Evolutionary conservation across 2,113 vertebrate species (phyloP).

Genomic region (Asarcornis scutulata): DNA sequence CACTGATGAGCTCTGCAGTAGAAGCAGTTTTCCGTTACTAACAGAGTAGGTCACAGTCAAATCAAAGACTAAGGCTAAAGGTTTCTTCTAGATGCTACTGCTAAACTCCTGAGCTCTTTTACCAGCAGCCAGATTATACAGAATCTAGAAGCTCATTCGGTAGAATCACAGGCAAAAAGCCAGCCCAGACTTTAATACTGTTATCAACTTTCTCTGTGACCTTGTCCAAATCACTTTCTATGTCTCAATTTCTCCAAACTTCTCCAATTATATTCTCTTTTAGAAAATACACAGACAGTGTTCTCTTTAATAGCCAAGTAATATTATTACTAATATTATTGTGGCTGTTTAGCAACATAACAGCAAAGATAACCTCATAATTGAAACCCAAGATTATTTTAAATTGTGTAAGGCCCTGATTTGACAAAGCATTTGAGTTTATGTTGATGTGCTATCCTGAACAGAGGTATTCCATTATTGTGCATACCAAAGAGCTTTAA

Average conservation of each 20-base stretch:
- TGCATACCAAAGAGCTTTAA: not conserved
- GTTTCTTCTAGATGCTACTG: slow-evolving; percentile 2
- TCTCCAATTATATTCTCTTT: not conserved
- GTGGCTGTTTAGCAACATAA: not conserved
- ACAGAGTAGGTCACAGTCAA: not conserved
- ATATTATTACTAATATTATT: not conserved
- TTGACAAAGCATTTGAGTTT: not conserved
- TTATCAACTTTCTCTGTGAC: not conserved
- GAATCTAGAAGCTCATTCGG: not conserved
- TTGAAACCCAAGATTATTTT: not conserved
- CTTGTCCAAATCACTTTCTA: not conserved
- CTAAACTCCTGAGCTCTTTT: not conserved
- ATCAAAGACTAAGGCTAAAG: not conserved
- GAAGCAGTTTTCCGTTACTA: slow-evolving; percentile 13
- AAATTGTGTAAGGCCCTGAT: not conserved
- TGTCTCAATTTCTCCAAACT: not conserved
- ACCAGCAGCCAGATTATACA: not conserved
- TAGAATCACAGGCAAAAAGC: not conserved
- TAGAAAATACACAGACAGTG: not conserved
- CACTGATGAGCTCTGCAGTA: not conserved
- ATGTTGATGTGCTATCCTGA: not conserved
- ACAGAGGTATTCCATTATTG: not conserved
- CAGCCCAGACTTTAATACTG: not conserved
- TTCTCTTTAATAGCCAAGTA: not conserved
- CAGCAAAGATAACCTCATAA: not conserved